Conservation (phyloP, 2,113 vertebrate species). For the Xenotilapia caudafasciata region DNA sequence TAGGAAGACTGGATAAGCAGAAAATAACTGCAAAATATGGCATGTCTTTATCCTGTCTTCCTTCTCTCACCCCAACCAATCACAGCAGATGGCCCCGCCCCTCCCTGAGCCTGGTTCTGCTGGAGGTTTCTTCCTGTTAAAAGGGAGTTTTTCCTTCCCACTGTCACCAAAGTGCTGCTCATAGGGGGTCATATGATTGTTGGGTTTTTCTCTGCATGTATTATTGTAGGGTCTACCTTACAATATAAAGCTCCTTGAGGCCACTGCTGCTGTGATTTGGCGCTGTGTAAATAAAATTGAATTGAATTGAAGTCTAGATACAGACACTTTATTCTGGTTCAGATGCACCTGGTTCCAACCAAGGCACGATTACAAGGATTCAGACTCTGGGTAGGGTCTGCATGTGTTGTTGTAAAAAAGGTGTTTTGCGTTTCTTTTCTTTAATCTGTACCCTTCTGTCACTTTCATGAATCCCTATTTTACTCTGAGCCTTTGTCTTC, state of each 20-base stretch:
- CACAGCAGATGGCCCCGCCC: fast-evolving
- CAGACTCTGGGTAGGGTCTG: not conserved
- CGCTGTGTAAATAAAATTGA: fast-evolving
- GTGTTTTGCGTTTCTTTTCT: not conserved
- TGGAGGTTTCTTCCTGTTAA: no score
- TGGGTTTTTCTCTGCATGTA: not conserved
- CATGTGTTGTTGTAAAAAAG: not conserved
- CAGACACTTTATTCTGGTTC: not conserved
- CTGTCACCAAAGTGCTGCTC: no score
- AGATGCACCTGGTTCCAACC: not conserved
- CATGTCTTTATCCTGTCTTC: not conserved
- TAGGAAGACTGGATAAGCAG: not conserved
- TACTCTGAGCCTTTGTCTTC: not conserved
- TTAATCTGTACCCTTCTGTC: not conserved
- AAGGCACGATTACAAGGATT: not conserved
- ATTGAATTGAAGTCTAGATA: not conserved
- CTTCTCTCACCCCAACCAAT: fast-evolving
- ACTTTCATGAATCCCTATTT: not conserved
- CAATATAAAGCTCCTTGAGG: not conserved
- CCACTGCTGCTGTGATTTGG: not conserved
- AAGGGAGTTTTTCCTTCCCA: no score
- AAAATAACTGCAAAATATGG: not conserved
- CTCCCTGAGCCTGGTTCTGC: no score
- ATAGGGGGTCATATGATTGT: fast-evolving
- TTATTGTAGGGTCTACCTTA: fast-evolving